Evolutionary conservation across 2,113 vertebrate genomes (phyloP), one percentile per base, ranked within the genome.

Genomic region (Eudyptes chrysolophus): DNA sequence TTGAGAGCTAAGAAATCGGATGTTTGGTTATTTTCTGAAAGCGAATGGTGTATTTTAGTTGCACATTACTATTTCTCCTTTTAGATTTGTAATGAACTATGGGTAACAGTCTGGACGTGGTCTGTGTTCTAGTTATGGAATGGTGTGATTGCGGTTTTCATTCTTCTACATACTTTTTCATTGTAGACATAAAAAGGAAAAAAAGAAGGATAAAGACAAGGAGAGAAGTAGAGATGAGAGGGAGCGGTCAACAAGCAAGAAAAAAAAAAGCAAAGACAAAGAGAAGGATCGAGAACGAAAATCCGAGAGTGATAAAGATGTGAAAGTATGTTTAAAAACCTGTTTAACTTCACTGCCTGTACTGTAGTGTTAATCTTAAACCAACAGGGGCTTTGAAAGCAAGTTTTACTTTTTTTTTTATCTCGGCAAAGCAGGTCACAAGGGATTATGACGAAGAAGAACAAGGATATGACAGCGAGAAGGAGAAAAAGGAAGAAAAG

Each of bases 371-470:
- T n/a, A 4, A 11, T 40, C 75, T 8, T 16, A 13, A 26, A 16
- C n/a, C 72, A 16, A 3, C 14, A 3, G 74, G 40, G 38, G 9
- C 64, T 62, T 48, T 44, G 86, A 57, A 38, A 74, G 88, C 83
- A 95, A 90, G 51, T 91, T 96, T 95, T 81, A 98, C 82, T 83
- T 87, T 97, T 96, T 95, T 97, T 69, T 96, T 90, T 84, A 64
- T 89, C 95, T 58, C 13, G 54, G 96, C 97, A 97, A 98, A 99
- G 98, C 98, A 99, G 99, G 99, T 99, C 97, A 99, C 99, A 65
- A 98, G 99, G 93, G 99, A 99, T 96, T 99, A 99, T 13, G 99
- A 99, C 3, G 99, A 99, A 96, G 99, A 99, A 85, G 99, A 99
- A 48, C 99, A 99, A 91, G 99, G 99, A 8, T 99, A 99, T 6